A percentile compares a stretch with the other conserved stretches of the same genome.
Evolutionary conservation across 2,797 vertebrate species (phyloP).

Genomic region (Lagorchestes hirsutus): DNA sequence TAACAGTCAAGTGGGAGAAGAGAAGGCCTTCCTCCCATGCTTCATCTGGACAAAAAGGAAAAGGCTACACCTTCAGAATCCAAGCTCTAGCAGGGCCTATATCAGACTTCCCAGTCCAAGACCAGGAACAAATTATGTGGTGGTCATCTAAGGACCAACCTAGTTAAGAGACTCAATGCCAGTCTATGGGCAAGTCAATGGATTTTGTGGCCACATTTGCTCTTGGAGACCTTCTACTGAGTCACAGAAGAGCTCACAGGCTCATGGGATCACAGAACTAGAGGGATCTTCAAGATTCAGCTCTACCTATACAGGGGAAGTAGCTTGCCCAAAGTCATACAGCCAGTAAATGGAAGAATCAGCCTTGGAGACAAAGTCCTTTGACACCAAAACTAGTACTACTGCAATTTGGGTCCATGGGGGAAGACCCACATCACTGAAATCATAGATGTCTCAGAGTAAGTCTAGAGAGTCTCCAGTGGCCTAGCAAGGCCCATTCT

Average conservation of each 20-base stretch:
- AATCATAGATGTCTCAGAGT: not conserved
- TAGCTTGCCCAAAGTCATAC: not conserved
- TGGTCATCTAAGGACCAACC: not conserved
- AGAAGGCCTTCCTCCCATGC: not conserved
- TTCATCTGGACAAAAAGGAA: not conserved
- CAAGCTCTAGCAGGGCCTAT: not conserved
- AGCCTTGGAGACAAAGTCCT: conserved; percentile 13
- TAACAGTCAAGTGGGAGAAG: not conserved
- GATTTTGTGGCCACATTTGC: not conserved
- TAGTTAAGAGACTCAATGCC: not conserved
- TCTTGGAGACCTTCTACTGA: not conserved
- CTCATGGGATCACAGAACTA: not conserved
- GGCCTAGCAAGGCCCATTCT: not conserved
- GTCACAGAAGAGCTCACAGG: not conserved
- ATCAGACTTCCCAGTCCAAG: not conserved
- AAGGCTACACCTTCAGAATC: not conserved
- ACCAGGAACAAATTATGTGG: not conserved
- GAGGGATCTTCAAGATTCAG: not conserved
- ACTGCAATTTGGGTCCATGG: not conserved
- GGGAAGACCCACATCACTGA: not conserved
- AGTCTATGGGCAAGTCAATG: not conserved
- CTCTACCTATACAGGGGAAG: not conserved
- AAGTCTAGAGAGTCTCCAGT: not conserved
- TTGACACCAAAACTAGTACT: not conserved
- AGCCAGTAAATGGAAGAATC: not conserved